These are phyloP conservation scores for Adelosebastes latens DNA, from an alignment of 2,797 vertebrate species.

Conservation along the genomic window DNA sequence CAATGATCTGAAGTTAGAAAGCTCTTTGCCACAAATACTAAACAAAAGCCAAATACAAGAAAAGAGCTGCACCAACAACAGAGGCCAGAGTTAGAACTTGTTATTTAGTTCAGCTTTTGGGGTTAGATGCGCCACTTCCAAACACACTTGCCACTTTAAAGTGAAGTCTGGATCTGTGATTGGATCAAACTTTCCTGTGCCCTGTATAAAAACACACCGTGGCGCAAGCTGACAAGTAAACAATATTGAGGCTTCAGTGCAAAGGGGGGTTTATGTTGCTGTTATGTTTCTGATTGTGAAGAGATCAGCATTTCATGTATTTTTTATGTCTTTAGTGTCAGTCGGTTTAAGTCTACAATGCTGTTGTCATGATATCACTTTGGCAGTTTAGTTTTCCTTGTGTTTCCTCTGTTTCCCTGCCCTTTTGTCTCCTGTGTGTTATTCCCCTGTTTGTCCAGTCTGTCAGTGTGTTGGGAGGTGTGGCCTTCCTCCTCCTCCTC, in stretches of 20 bases:
- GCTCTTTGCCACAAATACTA: neutral
- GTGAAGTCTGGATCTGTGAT: neutral
- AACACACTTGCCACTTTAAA: neutral
- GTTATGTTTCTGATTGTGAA: neutral
- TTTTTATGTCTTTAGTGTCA: neutral
- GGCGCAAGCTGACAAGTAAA: neutral
- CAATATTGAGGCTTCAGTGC: neutral
- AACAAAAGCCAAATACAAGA: neutral
- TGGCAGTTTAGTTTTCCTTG: too few relatives aligned
- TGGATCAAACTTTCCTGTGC: neutral
- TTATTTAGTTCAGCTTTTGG: neutral
- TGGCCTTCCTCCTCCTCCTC: too few relatives aligned
- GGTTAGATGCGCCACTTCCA: neutral
- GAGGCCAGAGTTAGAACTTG: neutral
- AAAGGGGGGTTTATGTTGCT: neutral
- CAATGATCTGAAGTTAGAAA: neutral
- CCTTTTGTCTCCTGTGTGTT: too few relatives aligned
- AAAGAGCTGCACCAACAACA: neutral
- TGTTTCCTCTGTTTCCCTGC: too few relatives aligned
- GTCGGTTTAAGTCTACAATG: neutral
- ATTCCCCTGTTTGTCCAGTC: too few relatives aligned
- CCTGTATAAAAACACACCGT: neutral
- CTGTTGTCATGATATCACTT: too few relatives aligned
- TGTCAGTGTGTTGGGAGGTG: too few relatives aligned
- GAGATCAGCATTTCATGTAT: neutral